phyloP scores from a whole-genome alignment of 2,113 vertebrate species.

The Tonatia bakeri region DNA sequence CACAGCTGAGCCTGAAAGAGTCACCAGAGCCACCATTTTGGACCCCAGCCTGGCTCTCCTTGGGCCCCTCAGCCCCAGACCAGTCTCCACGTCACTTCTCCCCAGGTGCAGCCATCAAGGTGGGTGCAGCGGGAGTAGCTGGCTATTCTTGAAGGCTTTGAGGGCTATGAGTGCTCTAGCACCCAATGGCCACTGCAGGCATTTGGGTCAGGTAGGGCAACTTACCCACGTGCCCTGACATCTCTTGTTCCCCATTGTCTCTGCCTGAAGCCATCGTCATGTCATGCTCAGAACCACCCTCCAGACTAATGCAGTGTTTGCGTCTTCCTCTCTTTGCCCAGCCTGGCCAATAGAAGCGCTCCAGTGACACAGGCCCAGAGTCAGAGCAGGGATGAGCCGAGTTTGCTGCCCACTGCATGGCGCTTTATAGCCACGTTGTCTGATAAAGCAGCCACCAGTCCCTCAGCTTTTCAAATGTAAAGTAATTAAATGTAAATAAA shows the following conservation, averaged over 20 bases:
- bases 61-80: background rate
- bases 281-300: background rate
- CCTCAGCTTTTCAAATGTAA: background rate
- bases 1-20: background rate
- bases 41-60: rapidly evolving
- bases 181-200: background rate
- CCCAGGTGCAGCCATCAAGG: background rate
- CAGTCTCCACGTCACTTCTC: background rate
- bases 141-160: background rate
- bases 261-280: background rate
- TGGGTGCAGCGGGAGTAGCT: too few relatives aligned
- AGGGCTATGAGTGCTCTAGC: background rate
- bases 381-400: background rate
- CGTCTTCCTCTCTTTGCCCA: background rate
- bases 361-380: background rate
- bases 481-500: background rate
- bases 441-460: background rate
- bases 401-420: background rate
- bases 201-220: background rate
- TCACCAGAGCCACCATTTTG: rapidly evolving
- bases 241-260: background rate
- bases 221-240: rapidly evolving
- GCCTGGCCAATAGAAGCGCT: background rate
- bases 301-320: background rate
- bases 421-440: background rate